Evolutionary conservation across 1,140 invertebrate genomes (phyloP).

Genomic region (Odontomachus brunneus): DNA sequence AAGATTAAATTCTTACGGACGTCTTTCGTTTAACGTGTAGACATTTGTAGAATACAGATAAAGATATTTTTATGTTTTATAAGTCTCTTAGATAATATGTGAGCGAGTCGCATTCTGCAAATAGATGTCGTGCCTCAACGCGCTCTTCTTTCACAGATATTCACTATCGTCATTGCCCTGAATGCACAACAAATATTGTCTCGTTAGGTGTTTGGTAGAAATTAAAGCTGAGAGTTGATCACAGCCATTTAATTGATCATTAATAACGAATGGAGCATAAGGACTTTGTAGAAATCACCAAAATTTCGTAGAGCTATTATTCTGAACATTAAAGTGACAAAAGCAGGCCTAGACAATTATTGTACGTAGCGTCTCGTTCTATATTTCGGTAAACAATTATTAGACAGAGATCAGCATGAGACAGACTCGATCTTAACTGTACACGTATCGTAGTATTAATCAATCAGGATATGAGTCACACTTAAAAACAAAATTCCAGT

Average conservation of each 20-base stretch:
- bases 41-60: background rate
- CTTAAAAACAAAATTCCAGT: conserved; percentile 90
- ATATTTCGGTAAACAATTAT: background rate
- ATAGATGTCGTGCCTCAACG: background rate
- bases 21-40: background rate
- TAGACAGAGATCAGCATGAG: conserved; percentile 90
- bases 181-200: conserved; percentile 27
- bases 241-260: background rate
- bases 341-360: background rate
- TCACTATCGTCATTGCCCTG: background rate
- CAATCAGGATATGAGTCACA: conserved; percentile 95
- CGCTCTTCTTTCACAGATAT: background rate
- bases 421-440: conserved; percentile 91
- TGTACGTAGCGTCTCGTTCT: background rate
- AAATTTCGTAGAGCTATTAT: background rate
- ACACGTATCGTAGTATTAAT: conserved; percentile 93
- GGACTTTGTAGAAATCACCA: conserved; percentile 10
- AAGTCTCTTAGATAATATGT: too few relatives aligned
- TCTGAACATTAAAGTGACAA: background rate
- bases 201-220: background rate
- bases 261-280: conserved; percentile 7
- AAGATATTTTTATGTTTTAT: too few relatives aligned
- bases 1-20: background rate
- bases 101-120: too few relatives aligned
- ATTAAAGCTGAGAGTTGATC: background rate